Percentiles rank a stretch among this genome's conserved stretches.
These are phyloP conservation scores for Hypena proboscidalis DNA, from an alignment of 2,888 invertebrate species.

Conservation along the genomic window DNA sequence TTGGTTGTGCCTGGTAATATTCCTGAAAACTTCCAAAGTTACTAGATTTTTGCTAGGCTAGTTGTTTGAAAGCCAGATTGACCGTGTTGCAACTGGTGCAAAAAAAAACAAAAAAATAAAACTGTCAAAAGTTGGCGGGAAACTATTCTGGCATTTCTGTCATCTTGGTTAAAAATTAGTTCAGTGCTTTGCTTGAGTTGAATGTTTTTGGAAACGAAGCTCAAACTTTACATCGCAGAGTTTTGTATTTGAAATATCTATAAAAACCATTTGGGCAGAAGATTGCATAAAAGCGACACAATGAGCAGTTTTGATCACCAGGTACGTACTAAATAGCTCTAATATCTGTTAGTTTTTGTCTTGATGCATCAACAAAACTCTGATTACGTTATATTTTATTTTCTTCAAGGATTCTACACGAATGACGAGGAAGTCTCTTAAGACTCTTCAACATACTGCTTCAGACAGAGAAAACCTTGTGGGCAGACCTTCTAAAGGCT, in stretches of 20 bases:
- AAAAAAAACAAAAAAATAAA: neutral
- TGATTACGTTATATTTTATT: neutral
- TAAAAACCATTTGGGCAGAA: no score
- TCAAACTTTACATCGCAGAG: no score
- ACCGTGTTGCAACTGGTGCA: no score
- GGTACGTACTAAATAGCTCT: conserved; percentile 17
- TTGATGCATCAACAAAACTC: neutral
- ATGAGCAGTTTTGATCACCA: conserved; percentile 52
- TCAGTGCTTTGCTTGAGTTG: no score
- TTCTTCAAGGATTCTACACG: conserved; percentile 48
- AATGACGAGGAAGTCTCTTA: conserved; percentile 87
- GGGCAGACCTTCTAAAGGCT: conserved; percentile 84
- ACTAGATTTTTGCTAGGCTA: no score
- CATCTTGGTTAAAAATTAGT: neutral
- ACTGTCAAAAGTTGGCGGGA: conserved; percentile 19
- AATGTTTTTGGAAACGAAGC: no score
- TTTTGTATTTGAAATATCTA: no score
- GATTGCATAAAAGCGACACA: conserved; percentile 16
- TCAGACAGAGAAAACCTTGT: conserved; percentile 91
- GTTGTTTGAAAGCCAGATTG: no score
- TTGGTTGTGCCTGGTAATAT: no score
- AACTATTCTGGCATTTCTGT: conserved; percentile 8
- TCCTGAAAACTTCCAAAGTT: no score
- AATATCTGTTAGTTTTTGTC: neutral
- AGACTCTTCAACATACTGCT: conserved; percentile 89